Evolutionary conservation across 2,113 vertebrate genomes (phyloP).

Genomic region (Athene cunicularia): DNA sequence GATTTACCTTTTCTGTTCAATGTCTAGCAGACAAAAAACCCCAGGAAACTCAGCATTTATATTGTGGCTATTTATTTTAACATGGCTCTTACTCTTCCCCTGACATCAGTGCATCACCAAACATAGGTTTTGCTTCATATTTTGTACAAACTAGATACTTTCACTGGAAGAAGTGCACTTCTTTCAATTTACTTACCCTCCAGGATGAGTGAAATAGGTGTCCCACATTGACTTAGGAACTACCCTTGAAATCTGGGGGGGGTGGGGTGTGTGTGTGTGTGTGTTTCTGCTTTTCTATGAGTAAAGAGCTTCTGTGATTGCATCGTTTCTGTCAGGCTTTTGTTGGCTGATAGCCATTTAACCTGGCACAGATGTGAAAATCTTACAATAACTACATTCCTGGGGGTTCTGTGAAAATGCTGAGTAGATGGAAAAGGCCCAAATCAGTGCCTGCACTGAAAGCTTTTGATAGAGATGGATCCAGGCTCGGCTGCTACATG

Average conservation of each 20-base stretch:
- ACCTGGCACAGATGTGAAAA: background rate
- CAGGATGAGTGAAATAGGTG: background rate
- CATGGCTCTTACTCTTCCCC: background rate
- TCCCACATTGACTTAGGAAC: rapidly evolving
- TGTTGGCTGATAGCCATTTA: background rate
- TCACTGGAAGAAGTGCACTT: background rate
- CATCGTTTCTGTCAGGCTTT: background rate
- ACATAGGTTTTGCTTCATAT: background rate
- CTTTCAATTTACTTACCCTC: background rate
- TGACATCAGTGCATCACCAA: background rate
- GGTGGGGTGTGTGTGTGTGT: no score
- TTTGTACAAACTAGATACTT: background rate
- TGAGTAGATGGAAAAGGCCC: background rate
- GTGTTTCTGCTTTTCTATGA: background rate
- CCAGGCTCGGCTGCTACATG: background rate
- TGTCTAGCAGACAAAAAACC: background rate
- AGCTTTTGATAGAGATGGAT: background rate
- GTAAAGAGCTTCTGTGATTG: background rate
- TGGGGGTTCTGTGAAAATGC: background rate
- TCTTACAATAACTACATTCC: background rate
- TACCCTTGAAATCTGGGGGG: background rate
- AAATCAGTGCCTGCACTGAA: background rate
- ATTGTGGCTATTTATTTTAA: background rate
- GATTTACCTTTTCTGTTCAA: background rate
- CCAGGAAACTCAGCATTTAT: background rate